Conservation (phyloP, 2,888 invertebrate genomes). For the Meteorus cinctellus region DNA sequence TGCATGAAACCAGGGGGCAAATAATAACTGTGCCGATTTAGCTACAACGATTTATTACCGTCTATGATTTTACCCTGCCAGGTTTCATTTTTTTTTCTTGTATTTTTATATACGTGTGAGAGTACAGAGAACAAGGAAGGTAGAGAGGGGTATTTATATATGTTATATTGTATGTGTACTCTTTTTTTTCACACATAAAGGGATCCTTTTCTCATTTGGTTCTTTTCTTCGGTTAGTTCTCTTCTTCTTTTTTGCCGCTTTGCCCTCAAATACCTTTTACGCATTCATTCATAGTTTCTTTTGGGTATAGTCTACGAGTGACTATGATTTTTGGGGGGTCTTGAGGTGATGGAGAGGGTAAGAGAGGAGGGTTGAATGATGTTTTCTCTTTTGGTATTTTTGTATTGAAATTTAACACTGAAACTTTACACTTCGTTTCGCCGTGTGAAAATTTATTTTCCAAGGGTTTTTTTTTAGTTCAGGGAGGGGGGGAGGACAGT, state of each 20-base stretch:
- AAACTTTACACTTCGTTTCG: constrained; percentile 26
- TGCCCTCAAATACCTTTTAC: neutral
- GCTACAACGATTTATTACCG: constrained; percentile 60
- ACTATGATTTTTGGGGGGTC: neutral
- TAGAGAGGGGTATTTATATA: neutral
- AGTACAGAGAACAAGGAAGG: too few relatives aligned
- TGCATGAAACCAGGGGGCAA: constrained; percentile 29
- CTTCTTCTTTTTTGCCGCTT: neutral
- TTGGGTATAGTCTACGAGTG: constrained; percentile 2
- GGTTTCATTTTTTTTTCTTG: neutral
- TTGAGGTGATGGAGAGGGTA: too few relatives aligned
- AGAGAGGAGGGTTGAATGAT: too few relatives aligned
- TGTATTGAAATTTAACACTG: constrained; percentile 21
- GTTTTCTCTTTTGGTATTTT: neutral
- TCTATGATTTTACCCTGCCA: constrained; percentile 16
- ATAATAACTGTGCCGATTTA: constrained; percentile 41
- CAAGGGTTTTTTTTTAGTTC: neutral
- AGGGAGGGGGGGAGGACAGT: too few relatives aligned
- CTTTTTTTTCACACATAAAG: constrained; percentile 28
- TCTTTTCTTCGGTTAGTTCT: neutral
- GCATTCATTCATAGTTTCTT: constrained; percentile 12
- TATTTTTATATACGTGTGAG: neutral
- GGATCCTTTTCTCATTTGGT: neutral
- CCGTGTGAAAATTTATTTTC: neutral
- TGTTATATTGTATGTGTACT: neutral